Base-by-base conservation (phyloP, 2,113 vertebrate species). In the Atherinomorus stipes region DNA sequence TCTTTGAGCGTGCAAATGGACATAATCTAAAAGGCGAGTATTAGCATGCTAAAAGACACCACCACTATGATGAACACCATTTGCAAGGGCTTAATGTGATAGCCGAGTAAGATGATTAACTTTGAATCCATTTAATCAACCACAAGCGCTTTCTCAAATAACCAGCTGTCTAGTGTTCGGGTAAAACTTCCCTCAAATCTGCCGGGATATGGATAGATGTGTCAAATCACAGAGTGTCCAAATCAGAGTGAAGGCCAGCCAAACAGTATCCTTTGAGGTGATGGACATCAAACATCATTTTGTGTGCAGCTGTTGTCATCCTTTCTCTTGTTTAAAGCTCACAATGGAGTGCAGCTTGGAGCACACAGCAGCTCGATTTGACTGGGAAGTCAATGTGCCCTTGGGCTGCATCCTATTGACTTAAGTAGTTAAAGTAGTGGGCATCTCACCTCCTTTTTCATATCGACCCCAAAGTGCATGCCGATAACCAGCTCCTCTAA, bases 111-210 rank as follows among this genome's bases (percentile, higher is more conserved):
- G 87, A 90, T 89, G 86, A 92, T 90, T 91, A 90, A 89, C 90
- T 92, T 83, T 86, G 79, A 88, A 90, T 91, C 87, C 80, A 83
- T 91, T 92, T 91, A 91, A 93, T 92, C 90, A 91, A 85, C 77
- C 64, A 70, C 84, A 52, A 76, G 80, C 65, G 52, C 77, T 80
- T 77, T 72, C 25, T 85, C 84, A 89, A 86, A 89, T 83, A 84
- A 83, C 82, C 72, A 81, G 84, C 83, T 84, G 83, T 85, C 80
- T 81, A 6, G 23, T 23, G 19, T 61, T 40, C 64, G 79, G 60
- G 64, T 76, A 65, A 80, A 87, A 85, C 72, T 64, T 83, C 76
- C 54, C 63, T 88, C 80, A 71, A 74, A 90, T 89, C 75, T 76
- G 71, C 58, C 42, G 71, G 74, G 65, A 53, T 81, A 64, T 50